Conservation (phyloP, 2,888 invertebrate species). For the Drosophila pseudotakahashii region DNA sequence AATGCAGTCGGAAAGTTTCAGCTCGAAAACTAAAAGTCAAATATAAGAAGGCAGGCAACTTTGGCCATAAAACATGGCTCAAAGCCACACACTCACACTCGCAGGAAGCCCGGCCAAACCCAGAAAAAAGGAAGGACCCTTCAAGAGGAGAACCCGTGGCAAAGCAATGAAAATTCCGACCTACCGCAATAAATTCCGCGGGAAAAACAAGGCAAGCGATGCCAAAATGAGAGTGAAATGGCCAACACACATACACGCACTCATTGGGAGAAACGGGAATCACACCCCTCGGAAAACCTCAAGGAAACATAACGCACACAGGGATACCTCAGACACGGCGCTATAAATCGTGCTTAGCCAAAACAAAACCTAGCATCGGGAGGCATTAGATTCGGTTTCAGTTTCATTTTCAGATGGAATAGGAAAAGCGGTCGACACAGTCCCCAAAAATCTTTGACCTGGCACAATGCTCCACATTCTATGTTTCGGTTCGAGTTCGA, state of each 20-base stretch:
- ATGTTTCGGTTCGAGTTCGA: slow-evolving; percentile 60
- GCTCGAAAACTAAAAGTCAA: slow-evolving; percentile 36
- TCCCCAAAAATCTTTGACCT: slow-evolving; percentile 67
- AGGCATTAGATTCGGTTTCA: slow-evolving; percentile 49
- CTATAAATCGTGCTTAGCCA: slow-evolving; percentile 76
- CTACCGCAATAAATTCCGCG: slow-evolving; percentile 80
- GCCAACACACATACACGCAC: slow-evolving; percentile 31
- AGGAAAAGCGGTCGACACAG: not conserved
- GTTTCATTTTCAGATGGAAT: slow-evolving; percentile 45
- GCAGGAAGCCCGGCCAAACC: slow-evolving; percentile 3
- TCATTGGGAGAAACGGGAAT: slow-evolving; percentile 4
- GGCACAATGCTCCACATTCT: slow-evolving; percentile 81
- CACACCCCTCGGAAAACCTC: slow-evolving; percentile 29
- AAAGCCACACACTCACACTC: slow-evolving; percentile 16
- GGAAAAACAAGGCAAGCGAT: slow-evolving; percentile 45
- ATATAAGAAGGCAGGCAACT: slow-evolving; percentile 36
- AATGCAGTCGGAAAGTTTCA: slow-evolving; percentile 39
- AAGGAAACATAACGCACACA: slow-evolving; percentile 30
- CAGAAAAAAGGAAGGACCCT: slow-evolving; percentile 1
- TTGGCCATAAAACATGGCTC: slow-evolving; percentile 37
- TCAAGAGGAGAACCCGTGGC: slow-evolving; percentile 9
- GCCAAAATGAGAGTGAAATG: slow-evolving; percentile 72
- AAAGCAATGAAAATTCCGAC: slow-evolving; percentile 79
- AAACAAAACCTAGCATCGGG: slow-evolving; percentile 71
- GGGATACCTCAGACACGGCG: slow-evolving; percentile 38